These are phyloP conservation scores for Onthophagus sagittarius DNA, from an alignment of 2,888 invertebrate species.

Conservation along the genomic window DNA sequence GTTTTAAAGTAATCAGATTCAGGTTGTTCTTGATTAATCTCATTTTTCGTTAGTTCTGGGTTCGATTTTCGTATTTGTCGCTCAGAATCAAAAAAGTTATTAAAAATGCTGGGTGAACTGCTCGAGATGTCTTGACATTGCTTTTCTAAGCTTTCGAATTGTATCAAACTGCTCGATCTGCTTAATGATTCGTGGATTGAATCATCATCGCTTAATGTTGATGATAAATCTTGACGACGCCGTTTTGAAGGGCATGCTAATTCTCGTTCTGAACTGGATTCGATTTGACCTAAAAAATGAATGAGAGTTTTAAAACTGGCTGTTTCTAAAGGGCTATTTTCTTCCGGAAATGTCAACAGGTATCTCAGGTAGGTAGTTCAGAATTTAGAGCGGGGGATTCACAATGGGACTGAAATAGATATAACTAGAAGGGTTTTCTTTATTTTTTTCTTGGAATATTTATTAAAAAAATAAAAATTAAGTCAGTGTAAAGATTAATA, in stretches of 20 bases:
- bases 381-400: not conserved
- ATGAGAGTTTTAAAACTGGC: not conserved
- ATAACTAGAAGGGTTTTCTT: too few species aligned
- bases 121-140: constrained; percentile 56
- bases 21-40: constrained; percentile 40
- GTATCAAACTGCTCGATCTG: constrained; percentile 76
- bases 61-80: constrained; percentile 48
- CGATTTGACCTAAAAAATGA: constrained; percentile 55
- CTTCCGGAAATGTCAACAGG: not conserved
- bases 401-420: too few species aligned
- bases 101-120: constrained; percentile 51
- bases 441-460: too few species aligned
- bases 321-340: not conserved
- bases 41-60: constrained; percentile 52
- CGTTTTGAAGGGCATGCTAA: constrained; percentile 72
- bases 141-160: constrained; percentile 79
- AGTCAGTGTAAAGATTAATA: too few species aligned
- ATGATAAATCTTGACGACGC: constrained; percentile 57
- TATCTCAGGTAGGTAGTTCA: not conserved
- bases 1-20: constrained; percentile 43
- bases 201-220: constrained; percentile 43
- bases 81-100: constrained; percentile 54
- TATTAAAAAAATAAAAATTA: too few species aligned
- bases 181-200: constrained; percentile 59
- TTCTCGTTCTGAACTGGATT: constrained; percentile 66